phyloP scores from a whole-genome alignment of 2,888 invertebrate genomes.

The Drymonia ruficornis region DNA sequence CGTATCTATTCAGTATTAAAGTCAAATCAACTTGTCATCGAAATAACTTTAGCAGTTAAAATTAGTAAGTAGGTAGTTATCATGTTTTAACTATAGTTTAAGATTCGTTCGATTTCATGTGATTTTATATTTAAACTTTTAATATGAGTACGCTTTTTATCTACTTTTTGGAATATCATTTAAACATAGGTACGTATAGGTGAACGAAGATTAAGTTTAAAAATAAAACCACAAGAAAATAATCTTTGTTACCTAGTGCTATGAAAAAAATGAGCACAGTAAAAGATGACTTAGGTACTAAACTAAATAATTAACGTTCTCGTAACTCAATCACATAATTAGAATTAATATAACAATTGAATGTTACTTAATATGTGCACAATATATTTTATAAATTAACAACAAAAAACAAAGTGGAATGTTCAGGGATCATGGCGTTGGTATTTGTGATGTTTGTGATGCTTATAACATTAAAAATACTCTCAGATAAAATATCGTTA shows the following conservation, averaged over 20 bases:
- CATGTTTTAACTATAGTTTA: constrained; percentile 53
- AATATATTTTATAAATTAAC: constrained; percentile 30
- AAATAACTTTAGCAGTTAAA: constrained; percentile 29
- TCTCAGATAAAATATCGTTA: constrained; percentile 37
- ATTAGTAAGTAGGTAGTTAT: constrained; percentile 61
- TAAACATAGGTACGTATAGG: constrained; percentile 20
- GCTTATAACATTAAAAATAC: constrained; percentile 62
- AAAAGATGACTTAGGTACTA: constrained; percentile 34
- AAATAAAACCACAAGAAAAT: constrained; percentile 61
- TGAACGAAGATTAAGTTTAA: constrained; percentile 39
- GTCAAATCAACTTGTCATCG: constrained; percentile 16
- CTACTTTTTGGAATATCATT: constrained; percentile 38
- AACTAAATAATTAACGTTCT: constrained; percentile 19
- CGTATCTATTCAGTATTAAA: background rate
- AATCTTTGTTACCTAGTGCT: constrained; percentile 43
- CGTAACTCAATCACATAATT: constrained; percentile 17
- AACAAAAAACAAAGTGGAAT: constrained; percentile 63
- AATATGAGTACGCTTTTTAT: constrained; percentile 22
- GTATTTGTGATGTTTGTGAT: constrained; percentile 58
- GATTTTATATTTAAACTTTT: constrained; percentile 62
- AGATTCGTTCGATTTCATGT: constrained; percentile 59
- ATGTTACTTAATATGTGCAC: constrained; percentile 11
- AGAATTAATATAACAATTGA: constrained; percentile 21
- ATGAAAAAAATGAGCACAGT: constrained; percentile 35
- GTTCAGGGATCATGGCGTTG: constrained; percentile 48